A percentile compares a stretch with the other conserved stretches of the same genome.
These are phyloP conservation scores for Yponomeuta cagnagella DNA, from an alignment of 2,888 invertebrate species.

Conservation along the genomic window DNA sequence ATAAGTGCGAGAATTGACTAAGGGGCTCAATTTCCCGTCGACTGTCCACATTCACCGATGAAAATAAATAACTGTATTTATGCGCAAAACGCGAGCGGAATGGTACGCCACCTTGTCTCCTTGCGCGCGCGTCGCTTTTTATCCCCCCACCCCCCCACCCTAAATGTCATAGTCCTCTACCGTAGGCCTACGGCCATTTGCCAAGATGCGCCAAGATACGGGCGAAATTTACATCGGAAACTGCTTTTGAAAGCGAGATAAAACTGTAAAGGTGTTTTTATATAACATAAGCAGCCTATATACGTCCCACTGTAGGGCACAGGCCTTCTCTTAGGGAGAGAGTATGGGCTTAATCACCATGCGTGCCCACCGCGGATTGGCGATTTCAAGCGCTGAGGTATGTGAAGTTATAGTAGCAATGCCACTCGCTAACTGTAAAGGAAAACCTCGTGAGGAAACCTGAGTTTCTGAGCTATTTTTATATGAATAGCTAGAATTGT, in stretches of 20 bases:
- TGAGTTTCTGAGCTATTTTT: background rate
- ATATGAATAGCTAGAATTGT: background rate
- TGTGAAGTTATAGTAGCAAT: no score
- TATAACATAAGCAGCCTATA: no score
- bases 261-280: background rate
- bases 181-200: slow-evolving; percentile 18
- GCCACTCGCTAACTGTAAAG: no score
- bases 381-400: no score
- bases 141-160: slow-evolving; percentile 24
- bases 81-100: slow-evolving; percentile 16
- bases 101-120: slow-evolving; percentile 16
- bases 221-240: background rate
- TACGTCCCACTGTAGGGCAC: no score
- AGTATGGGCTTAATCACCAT: no score
- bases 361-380: no score
- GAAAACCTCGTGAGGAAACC: no score
- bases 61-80: slow-evolving; percentile 23
- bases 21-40: no score
- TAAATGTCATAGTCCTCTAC: slow-evolving; percentile 50
- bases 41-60: background rate
- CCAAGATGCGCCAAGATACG: slow-evolving; percentile 6
- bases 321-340: no score
- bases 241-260: background rate
- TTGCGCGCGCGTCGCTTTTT: slow-evolving; percentile 22
- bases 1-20: no score